Conservation (phyloP, 2,113 vertebrate species). For the Turdus rufiventris region DNA sequence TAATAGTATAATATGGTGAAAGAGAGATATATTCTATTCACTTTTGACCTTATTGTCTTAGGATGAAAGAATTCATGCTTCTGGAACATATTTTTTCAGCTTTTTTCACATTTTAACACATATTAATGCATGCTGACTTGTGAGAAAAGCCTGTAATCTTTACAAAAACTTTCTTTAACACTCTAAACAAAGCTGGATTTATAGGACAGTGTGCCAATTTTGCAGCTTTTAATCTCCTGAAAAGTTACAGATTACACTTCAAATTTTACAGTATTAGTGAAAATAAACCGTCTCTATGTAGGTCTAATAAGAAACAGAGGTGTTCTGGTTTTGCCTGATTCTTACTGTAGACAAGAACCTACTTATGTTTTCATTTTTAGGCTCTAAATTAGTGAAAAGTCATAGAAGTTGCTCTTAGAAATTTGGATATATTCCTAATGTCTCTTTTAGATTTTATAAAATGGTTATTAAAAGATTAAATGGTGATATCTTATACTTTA, state of each 20-base stretch:
- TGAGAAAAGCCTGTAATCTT: background rate
- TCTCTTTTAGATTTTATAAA: background rate
- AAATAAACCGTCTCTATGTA: background rate
- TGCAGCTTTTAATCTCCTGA: background rate
- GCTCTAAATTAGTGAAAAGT: background rate
- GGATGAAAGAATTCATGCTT: background rate
- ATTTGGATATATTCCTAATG: background rate
- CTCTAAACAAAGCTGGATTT: background rate
- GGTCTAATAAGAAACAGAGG: background rate
- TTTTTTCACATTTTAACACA: background rate
- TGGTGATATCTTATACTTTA: background rate
- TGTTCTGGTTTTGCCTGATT: background rate
- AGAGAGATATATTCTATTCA: background rate
- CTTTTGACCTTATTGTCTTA: background rate
- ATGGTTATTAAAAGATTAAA: background rate
- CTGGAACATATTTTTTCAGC: background rate
- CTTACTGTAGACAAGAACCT: background rate
- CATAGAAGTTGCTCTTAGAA: background rate
- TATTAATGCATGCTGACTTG: background rate
- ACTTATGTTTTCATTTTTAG: background rate
- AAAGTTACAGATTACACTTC: background rate
- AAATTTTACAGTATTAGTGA: background rate
- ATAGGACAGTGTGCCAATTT: background rate
- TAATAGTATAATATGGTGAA: rapidly evolving
- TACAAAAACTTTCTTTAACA: background rate